A percentile compares a stretch with the other conserved stretches of the same genome.
These are phyloP conservation scores for Patella depressa DNA, from an alignment of 2,888 invertebrate genomes.

Conservation along the genomic window DNA sequence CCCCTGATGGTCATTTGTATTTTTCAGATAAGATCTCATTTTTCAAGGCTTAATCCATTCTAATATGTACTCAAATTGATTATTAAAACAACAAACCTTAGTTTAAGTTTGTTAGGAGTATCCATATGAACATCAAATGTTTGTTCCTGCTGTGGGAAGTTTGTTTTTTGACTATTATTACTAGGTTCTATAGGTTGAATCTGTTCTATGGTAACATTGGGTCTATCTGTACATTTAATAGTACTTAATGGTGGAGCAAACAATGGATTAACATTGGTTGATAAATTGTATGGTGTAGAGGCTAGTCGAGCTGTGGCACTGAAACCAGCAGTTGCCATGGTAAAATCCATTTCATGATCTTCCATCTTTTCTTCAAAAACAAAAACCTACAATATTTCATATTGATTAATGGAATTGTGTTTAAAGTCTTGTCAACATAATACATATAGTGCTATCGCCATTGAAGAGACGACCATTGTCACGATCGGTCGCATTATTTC, in stretches of 20 bases:
- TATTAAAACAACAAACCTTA: slow-evolving; percentile 11
- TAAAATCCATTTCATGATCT: slow-evolving; percentile 42
- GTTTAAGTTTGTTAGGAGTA: slow-evolving; percentile 13
- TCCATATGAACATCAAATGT: slow-evolving; percentile 12
- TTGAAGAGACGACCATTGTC: no score
- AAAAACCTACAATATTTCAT: not conserved
- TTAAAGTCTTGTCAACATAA: no score
- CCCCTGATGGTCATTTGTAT: no score
- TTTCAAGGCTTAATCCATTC: no score
- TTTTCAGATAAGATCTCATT: no score
- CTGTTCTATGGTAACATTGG: not conserved
- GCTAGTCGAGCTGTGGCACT: slow-evolving; percentile 58
- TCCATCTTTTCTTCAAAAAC: not conserved
- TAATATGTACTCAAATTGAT: no score
- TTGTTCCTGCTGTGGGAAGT: slow-evolving; percentile 1
- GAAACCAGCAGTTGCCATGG: slow-evolving; percentile 59
- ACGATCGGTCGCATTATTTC: no score
- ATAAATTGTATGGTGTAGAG: slow-evolving; percentile 61
- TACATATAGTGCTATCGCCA: no score
- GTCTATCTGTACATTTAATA: slow-evolving; percentile 25
- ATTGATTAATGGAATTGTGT: no score
- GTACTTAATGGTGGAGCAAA: slow-evolving; percentile 33
- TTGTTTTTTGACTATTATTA: not conserved
- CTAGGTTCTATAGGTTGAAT: not conserved
- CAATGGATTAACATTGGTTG: slow-evolving; percentile 24